phyloP scores from a whole-genome alignment of 2,113 vertebrate genomes.

The Onychorhynchus coronatus region DNA sequence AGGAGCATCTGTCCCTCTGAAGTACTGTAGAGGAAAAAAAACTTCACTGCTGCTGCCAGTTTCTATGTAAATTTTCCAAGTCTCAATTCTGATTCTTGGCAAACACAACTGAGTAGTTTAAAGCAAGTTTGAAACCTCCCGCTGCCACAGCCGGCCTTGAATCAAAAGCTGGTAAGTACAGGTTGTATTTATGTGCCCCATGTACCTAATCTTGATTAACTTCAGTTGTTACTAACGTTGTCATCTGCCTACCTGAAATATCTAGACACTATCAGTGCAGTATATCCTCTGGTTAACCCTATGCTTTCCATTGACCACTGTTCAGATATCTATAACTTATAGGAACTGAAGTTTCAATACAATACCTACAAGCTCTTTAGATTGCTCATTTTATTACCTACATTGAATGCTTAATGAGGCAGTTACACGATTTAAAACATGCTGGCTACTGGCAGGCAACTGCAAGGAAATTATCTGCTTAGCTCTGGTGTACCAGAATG shows the following conservation, averaged over 20 bases:
- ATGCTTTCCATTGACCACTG: background rate
- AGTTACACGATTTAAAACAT: background rate
- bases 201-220: background rate
- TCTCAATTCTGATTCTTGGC: background rate
- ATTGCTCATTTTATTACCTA: background rate
- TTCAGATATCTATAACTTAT: background rate
- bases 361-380: background rate
- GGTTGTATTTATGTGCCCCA: background rate
- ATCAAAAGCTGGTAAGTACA: background rate
- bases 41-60: rapidly evolving
- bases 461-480: background rate
- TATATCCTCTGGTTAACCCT: background rate
- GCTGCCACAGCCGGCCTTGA: background rate
- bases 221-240: background rate
- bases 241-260: background rate
- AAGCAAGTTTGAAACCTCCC: background rate
- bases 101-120: background rate
- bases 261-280: background rate
- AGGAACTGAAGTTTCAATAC: background rate
- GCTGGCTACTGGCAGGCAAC: background rate
- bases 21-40: background rate
- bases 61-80: background rate
- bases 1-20: background rate
- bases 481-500: background rate
- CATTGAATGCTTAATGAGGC: background rate